Evolutionary conservation across 2,113 vertebrate species (phyloP), one percentile per base, ranked within the genome.

Genomic region (Ciconia maguari): DNA sequence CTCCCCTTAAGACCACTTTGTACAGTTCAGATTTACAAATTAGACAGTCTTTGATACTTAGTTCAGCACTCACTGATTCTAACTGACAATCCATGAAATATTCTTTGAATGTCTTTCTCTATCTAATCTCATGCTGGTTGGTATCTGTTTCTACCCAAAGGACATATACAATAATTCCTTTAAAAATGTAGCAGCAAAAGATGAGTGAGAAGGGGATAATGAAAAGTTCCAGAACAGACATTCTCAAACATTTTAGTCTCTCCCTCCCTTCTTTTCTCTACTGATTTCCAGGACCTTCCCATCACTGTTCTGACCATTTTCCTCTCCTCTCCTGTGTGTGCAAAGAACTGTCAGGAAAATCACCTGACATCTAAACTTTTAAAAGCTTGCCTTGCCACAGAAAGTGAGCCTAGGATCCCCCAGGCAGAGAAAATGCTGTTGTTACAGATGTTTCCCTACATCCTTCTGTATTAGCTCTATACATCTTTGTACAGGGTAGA

Each of bases 191-290:
- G 41, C 7, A 46, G 41, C 7, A 46, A 36, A 42, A 52, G 57
- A 14, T 24, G 7, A 44, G 8, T 0, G 1, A 57, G 22, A 34
- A n/a, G 15, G 4, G 3, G 5, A 54, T 48, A 61, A 32, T 11
- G 10, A 57, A 49, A 82, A 49, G 2, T 70, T 87, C 9, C 70
- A 90, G 18, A 9, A 26, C 8, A 90, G 15, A 32, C 44, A 68
- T 82, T 75, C 36, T 75, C 24, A 62, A 41, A 58, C 2, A 7
- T 62, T 88, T 90, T 26, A 49, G 8, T 66, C 8, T 30, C 8
- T 74, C 13, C 7, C 7, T 71, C 11, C 13, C 26, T 70, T 90
- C 8, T 61, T 74, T 54, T 62, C 15, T n/a, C 21, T 89, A 38
- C 19, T 69, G 15, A 55, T 74, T 93, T 90, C 42, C 55, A 92